These are phyloP conservation scores for Enteromius fasciolatus DNA, from an alignment of 2,797 vertebrate species.

Conservation along the genomic window DNA sequence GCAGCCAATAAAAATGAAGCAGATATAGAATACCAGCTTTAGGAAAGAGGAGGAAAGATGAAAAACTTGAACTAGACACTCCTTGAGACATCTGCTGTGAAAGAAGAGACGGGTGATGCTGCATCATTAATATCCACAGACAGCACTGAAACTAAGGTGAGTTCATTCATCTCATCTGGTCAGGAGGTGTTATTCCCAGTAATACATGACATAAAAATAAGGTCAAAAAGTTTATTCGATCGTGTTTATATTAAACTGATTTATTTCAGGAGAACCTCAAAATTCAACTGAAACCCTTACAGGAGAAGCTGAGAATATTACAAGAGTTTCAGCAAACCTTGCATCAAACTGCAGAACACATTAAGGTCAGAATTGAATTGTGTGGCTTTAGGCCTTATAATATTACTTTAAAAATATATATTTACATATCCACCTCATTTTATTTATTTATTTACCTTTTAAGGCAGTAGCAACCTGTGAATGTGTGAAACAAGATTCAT, in stretches of 20 bases:
- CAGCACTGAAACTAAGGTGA: background rate
- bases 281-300: slow-evolving; percentile 6
- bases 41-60: background rate
- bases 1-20: background rate
- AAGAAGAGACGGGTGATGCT: background rate
- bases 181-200: background rate
- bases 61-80: background rate
- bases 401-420: background rate
- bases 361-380: slow-evolving; percentile 8
- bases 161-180: background rate
- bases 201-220: background rate
- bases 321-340: background rate
- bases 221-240: background rate
- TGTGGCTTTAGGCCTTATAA: background rate
- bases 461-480: background rate
- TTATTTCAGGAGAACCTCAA: slow-evolving; percentile 28
- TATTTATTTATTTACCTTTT: background rate
- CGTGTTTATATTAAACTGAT: background rate
- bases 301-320: slow-evolving; percentile 2
- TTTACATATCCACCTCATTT: background rate
- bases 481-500: background rate
- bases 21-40: background rate
- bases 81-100: background rate
- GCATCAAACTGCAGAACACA: slow-evolving; percentile 19
- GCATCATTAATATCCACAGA: background rate